These are phyloP conservation scores for Ariolimax columbianus DNA, from an alignment of 2,888 invertebrate species.

Conservation along the genomic window DNA sequence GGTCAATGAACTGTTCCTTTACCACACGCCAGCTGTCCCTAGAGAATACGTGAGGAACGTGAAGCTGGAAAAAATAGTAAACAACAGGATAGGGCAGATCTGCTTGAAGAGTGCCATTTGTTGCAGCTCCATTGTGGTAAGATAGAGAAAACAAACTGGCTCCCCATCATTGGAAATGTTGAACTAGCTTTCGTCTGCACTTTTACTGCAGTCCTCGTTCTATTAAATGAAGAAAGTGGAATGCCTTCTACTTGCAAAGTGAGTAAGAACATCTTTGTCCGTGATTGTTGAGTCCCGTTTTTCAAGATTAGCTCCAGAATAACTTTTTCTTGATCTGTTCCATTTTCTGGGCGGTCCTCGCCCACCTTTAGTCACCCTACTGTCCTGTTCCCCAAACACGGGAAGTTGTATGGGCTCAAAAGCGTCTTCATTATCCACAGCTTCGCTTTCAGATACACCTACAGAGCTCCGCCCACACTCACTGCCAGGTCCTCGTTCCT, in stretches of 20 bases:
- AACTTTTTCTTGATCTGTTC: slow-evolving; percentile 50
- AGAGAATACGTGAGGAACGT: no score
- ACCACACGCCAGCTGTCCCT: no score
- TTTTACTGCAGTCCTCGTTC: no score
- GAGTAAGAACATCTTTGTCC: slow-evolving; percentile 68
- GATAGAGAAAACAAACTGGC: background rate
- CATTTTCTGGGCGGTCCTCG: slow-evolving; percentile 49
- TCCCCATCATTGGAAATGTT: no score
- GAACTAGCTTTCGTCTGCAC: no score
- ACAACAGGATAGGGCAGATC: no score
- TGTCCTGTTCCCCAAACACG: slow-evolving; percentile 46
- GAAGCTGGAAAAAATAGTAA: no score
- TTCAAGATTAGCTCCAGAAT: slow-evolving; percentile 45
- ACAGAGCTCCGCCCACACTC: slow-evolving; percentile 20
- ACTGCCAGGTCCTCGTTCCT: slow-evolving; percentile 42
- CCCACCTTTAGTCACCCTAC: slow-evolving; percentile 51
- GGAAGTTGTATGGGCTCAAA: slow-evolving; percentile 21
- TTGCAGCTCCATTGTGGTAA: background rate
- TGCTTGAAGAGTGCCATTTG: no score
- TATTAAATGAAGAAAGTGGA: slow-evolving; percentile 68
- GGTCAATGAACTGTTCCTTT: no score
- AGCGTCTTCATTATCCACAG: slow-evolving; percentile 40
- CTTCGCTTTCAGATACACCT: slow-evolving; percentile 46
- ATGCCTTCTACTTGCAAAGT: slow-evolving; percentile 68
- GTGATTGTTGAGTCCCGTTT: slow-evolving; percentile 60